Base-by-base conservation (phyloP, 2,888 invertebrate genomes). In the Deroplatys truncata region DNA sequence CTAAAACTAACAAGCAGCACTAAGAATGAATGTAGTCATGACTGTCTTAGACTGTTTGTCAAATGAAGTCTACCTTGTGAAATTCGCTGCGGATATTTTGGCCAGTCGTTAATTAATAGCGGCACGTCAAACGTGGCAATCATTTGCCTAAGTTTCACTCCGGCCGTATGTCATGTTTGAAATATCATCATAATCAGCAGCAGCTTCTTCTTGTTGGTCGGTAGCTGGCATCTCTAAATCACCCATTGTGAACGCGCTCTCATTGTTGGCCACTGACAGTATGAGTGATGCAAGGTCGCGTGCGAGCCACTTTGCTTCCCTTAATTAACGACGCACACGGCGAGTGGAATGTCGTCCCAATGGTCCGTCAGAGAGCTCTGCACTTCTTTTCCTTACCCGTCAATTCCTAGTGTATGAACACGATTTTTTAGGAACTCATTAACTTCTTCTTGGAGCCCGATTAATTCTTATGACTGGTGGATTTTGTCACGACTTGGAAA, bases 261-360 rank as follows among this genome's bases (percentile, higher is more conserved):
- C 29, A 28, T 85, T 85, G 85, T 85, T 43, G 28, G 72, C 31
- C 56, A 20, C 29, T 86, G 86, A 86, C 86, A 86, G 82, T 82
- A 72, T 86, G 86, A 86, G 72, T 86, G 72, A 86, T 86, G 86
- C 86, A 86, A 86, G 86, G 86, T 82, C 82, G 28, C 56, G 28
- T 72, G 56, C 56, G 25, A 72, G 56, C 56, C 56, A 72, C 56
- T 72, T 72, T 72, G 20, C 56, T 72, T 72, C 20, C 56, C 56
- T 72, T 82, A 25, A 28, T 82, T 86, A 86, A 86, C 31, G 86
- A 86, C 82, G 56, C 43, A 86, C 56, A 72, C 56, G 56, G 56
- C 20, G 56, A 72, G 56, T 72, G 56, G 56, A 72, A 72, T 72
- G 56, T 72, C 56, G 56, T 72, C 56, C 56, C 56, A 72, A 72